These are phyloP conservation scores for Chelonus formosanus DNA, from an alignment of 2,888 invertebrate species.

Conservation along the genomic window DNA sequence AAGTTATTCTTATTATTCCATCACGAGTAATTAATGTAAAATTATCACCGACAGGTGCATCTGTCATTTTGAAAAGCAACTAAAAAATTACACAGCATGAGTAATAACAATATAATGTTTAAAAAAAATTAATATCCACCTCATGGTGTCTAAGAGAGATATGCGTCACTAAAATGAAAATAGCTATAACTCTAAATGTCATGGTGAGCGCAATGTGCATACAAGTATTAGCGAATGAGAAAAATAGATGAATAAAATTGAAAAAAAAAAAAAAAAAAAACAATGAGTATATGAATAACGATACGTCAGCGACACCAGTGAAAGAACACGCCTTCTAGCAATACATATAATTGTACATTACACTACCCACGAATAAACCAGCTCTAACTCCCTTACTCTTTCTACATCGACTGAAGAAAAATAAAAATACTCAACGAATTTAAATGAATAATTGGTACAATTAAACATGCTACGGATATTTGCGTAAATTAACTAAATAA, in stretches of 20 bases:
- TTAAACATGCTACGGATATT: conserved; percentile 40
- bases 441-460: conserved; percentile 41
- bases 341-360: conserved; percentile 15
- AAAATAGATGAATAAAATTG: conserved; percentile 4
- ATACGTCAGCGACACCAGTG: conserved; percentile 16
- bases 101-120: too few relatives aligned
- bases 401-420: conserved; percentile 4
- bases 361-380: conserved; percentile 12
- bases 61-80: background rate
- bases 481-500: conserved; percentile 41
- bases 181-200: conserved; percentile 14
- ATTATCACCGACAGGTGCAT: conserved; percentile 16
- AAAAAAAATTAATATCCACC: conserved; percentile 3
- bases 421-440: background rate
- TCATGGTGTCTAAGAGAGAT: background rate
- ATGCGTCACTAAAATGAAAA: conserved; percentile 9
- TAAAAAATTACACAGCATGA: too few relatives aligned
- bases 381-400: too few relatives aligned
- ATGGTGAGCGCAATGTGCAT: conserved; percentile 1
- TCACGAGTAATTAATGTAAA: background rate
- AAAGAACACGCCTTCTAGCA: conserved; percentile 24
- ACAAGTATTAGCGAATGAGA: conserved; percentile 15
- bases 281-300: conserved; percentile 9
- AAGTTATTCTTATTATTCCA: too few relatives aligned
- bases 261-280: conserved; percentile 15